Base-by-base conservation (phyloP, 1,140 invertebrate species). In the Mylabris phalerata region DNA sequence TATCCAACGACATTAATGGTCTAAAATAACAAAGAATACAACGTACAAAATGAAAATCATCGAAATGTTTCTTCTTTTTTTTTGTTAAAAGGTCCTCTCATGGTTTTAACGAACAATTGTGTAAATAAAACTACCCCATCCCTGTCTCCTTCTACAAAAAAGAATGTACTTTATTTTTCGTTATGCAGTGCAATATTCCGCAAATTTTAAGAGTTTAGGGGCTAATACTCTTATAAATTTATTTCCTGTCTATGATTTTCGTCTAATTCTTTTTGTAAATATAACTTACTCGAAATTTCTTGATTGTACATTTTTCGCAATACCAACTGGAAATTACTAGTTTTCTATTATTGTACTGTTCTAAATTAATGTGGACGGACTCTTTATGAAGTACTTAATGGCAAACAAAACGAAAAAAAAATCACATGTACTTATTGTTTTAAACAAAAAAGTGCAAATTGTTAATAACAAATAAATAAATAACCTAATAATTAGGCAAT, bases 121-220 rank as follows among this genome's bases (percentile, higher is more conserved):
- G 32, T 32, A 32, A 32, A 32, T 32, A 32, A 7, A 19, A 19
- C 19, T 19, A 19, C 19, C 19, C 19, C 19, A 19, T 19, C 19
- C 19, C 19, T 19, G 19, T 19, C 19, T 19, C 19, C 19, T 19
- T 19, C 19, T 19, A 19, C 19, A 19, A 19, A 19, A 19, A 19
- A 19, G 1, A 52, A 52, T 27, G 32, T n/a, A 54, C 42, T 51
- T 51, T 27, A 46, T 54, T n/a, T 46, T 52, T 52, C 45, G 45
- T 50, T 44, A 44, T 43, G 50, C 45, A 54, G 51, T 54, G 51
- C 51, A 54, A 54, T 54, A 54, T 54, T 54, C 38, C 32, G 7
- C 32, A 4, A 32, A 32, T 32, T 32, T 32, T 32, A 32, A 32
- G 32, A 7, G 32, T 4, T 32, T 32, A 7, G 32, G 32, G 32